phyloP scores from a whole-genome alignment of 2,888 invertebrate species.

The Lithophane ornitopus region DNA sequence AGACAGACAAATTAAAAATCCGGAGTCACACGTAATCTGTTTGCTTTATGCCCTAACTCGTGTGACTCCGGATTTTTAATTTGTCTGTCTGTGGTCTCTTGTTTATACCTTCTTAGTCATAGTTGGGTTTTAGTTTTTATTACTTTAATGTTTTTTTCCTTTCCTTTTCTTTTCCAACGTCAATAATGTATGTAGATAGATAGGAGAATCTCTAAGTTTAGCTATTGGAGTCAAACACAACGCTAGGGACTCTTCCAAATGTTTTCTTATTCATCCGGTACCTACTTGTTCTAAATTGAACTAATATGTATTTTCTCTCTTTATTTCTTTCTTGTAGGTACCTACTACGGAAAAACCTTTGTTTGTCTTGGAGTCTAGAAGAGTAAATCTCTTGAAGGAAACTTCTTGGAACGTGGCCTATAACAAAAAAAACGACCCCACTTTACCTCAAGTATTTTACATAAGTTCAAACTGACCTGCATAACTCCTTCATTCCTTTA shows the following conservation, averaged over 20 bases:
- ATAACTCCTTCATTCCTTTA: conserved; percentile 40
- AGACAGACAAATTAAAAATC: no score
- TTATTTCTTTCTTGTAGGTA: background rate
- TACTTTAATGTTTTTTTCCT: no score
- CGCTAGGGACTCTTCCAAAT: background rate
- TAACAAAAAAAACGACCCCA: conserved; percentile 4
- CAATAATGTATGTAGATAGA: no score
- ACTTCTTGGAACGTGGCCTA: conserved; percentile 12
- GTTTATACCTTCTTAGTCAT: no score
- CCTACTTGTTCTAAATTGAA: background rate
- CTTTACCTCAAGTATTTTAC: conserved; percentile 7
- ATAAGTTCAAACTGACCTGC: conserved; percentile 25
- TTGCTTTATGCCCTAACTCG: no score
- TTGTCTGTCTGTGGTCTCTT: no score
- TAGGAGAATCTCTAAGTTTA: background rate
- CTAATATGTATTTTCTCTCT: background rate
- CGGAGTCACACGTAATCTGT: no score
- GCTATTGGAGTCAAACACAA: background rate
- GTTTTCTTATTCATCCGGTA: background rate
- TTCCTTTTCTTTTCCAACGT: no score
- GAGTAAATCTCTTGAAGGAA: background rate
- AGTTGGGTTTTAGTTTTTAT: no score
- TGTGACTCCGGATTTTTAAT: no score
- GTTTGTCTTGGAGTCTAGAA: background rate
- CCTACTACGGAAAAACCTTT: background rate